Evolutionary conservation across 2,888 invertebrate genomes (phyloP), one percentile per base, ranked within the genome.

Genomic region (Aleiodes leptofemur): DNA sequence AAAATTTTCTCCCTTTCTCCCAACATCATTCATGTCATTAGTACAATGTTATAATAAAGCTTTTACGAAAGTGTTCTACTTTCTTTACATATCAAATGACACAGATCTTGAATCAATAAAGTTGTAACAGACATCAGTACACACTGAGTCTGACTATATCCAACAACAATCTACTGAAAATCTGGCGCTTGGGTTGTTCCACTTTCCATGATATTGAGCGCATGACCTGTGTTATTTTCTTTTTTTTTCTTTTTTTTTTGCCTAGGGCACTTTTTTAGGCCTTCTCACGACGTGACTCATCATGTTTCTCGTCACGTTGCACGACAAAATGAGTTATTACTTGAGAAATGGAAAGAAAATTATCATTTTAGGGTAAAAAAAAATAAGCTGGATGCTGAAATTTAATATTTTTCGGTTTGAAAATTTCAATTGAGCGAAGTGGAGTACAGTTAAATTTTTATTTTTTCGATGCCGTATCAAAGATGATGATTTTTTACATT

Each of bases 91-190:
- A 75, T 75, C 66, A 66, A 71, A 55, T 64, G 66, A 57, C 66
- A 74, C 56, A 71, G 71, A 74, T 74, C 66, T 71, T 55, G 38
- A 55, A 74, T 69, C 69, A 70, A 70, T 74, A 53, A 51, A 68
- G 34, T 68, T 16, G 48, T 66, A 66, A 70, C 53, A 74, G 57
- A 56, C 66, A 71, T 66, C 48, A 71, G n/a, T 11, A 68, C 59
- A 74, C 34, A 66, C 16, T 51, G 23, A 31, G 71, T n/a, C 66
- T 64, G 71, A 71, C 70, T 75, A 75, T 71, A 71, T 74, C 55
- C 50, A 34, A 23, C 23, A 64, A 71, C 57, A 16, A 66, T 71
- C 71, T 74, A 71, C 71, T 75, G 61, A 57, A 75, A 75, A 31
- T 71, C 66, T 23, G 31, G 55, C 31, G 55, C 71, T 71, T 48